phyloP scores from a whole-genome alignment of 2,797 vertebrate genomes.

The Diceros bicornis region DNA sequence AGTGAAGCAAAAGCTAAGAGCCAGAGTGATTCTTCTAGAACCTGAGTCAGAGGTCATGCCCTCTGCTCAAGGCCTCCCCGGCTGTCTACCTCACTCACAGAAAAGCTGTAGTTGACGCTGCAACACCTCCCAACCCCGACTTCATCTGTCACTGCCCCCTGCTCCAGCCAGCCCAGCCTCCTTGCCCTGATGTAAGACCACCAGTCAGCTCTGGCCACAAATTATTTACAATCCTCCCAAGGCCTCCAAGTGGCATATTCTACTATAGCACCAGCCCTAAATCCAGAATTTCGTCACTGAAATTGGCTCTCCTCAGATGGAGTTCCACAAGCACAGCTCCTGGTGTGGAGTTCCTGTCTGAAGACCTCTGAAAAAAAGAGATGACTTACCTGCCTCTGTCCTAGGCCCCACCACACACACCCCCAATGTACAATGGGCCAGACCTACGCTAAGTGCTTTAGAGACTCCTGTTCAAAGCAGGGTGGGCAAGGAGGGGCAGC shows the following conservation, averaged over 20 bases:
- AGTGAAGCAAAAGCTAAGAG: background rate
- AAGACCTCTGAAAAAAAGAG: background rate
- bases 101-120: accelerated
- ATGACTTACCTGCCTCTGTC: accelerated
- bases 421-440: accelerated
- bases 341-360: background rate
- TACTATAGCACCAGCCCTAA: accelerated
- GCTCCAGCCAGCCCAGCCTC: background rate
- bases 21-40: background rate
- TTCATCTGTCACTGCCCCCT: background rate
- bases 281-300: background rate
- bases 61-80: background rate
- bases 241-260: background rate
- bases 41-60: accelerated
- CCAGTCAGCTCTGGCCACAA: background rate
- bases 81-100: background rate
- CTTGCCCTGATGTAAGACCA: accelerated
- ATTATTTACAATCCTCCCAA: accelerated
- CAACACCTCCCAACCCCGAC: background rate
- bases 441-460: accelerated
- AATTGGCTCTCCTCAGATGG: background rate
- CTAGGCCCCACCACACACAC: accelerated
- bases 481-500: background rate
- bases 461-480: background rate
- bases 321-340: no score